These are phyloP conservation scores for Tetrapedia diversipes DNA, from an alignment of 2,888 invertebrate genomes.

Conservation along the genomic window DNA sequence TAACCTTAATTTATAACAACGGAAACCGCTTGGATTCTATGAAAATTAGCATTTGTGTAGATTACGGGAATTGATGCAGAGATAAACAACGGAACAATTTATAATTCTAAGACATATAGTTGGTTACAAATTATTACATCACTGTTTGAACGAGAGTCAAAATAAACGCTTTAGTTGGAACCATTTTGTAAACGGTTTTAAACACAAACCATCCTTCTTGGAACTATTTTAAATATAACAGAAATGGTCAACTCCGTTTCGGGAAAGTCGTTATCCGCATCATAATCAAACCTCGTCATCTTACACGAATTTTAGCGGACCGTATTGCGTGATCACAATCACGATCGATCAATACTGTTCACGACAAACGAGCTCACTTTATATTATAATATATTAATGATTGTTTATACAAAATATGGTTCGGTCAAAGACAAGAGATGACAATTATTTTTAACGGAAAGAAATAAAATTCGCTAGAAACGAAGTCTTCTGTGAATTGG, in stretches of 20 bases:
- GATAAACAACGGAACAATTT: background rate
- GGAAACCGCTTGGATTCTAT: background rate
- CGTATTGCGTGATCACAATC: constrained; percentile 37
- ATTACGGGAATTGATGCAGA: background rate
- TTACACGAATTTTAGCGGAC: constrained; percentile 12
- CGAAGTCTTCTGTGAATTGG: background rate
- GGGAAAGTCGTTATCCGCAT: constrained; percentile 12
- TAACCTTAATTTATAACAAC: constrained; percentile 20
- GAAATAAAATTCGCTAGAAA: background rate
- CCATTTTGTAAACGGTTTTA: constrained; percentile 1
- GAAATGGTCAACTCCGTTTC: background rate
- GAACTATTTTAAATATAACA: constrained; percentile 53
- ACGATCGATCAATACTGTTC: background rate
- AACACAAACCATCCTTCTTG: constrained; percentile 17
- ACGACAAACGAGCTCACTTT: background rate
- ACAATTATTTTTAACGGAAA: background rate
- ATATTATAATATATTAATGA: background rate
- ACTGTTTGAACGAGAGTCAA: background rate
- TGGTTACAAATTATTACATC: background rate
- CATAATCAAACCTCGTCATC: constrained; percentile 2
- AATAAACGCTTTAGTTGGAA: constrained; percentile 24
- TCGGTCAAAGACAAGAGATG: background rate
- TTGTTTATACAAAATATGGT: background rate
- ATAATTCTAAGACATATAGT: background rate
- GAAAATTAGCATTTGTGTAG: background rate